Conservation (phyloP, 2,113 vertebrate species). For the Ornithorhynchus anatinus region DNA sequence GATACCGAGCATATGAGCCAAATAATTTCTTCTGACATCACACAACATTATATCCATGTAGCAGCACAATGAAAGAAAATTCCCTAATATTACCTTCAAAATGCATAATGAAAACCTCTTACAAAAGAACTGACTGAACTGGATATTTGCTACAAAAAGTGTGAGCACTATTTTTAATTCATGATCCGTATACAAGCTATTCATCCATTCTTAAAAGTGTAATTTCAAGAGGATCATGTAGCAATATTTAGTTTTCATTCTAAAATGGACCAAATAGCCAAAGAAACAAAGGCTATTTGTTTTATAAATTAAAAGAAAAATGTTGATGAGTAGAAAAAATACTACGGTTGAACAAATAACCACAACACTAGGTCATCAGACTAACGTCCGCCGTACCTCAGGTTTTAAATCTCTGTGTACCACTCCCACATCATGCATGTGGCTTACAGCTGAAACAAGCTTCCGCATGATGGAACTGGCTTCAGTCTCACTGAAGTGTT, state of each 20-base stretch:
- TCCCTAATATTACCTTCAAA: conserved; percentile 24
- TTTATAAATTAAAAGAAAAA: not conserved
- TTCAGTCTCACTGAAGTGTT: conserved; percentile 95
- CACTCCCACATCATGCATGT: conserved; percentile 98
- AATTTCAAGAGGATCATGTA: conserved; percentile 41
- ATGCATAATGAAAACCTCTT: conserved; percentile 1
- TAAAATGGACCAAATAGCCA: conserved; percentile 18
- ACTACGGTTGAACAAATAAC: not conserved
- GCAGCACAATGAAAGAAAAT: conserved; percentile 9
- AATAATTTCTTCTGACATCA: too few species aligned
- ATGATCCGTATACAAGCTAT: conserved; percentile 47
- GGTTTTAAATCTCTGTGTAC: conserved; percentile 96
- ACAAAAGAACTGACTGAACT: conserved; percentile 7
- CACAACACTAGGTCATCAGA: not conserved
- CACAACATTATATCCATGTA: not conserved
- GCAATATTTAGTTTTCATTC: conserved; percentile 23
- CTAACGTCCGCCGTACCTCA: conserved; percentile 74
- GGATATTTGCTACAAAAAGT: conserved; percentile 38
- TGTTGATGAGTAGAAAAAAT: not conserved
- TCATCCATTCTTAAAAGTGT: conserved; percentile 56
- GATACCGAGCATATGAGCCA: too few species aligned
- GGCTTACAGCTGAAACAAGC: conserved; percentile 94
- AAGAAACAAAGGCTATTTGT: not conserved
- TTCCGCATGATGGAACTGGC: conserved; percentile 95
- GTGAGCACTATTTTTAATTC: conserved; percentile 46